Conservation (phyloP, 2,888 invertebrate genomes). For the Nomada fucata region DNA sequence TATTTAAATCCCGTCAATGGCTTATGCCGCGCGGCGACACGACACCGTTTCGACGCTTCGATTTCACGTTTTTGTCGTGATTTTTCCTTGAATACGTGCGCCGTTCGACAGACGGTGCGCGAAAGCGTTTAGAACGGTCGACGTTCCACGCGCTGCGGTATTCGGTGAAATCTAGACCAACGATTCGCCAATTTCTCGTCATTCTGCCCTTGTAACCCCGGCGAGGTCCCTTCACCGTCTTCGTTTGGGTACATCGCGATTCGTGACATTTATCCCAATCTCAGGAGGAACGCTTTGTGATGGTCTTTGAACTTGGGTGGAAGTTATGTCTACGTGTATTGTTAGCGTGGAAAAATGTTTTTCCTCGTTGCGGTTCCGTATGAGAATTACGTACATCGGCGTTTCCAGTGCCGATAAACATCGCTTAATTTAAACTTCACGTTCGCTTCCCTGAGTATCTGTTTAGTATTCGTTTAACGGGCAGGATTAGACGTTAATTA, state of each 20-base stretch:
- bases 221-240: conserved; percentile 18
- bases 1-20: conserved; percentile 20
- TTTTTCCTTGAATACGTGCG: not conserved
- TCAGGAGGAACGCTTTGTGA: too few relatives aligned
- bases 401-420: conserved; percentile 32
- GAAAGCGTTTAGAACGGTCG: not conserved
- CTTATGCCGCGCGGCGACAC: not conserved
- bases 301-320: conserved; percentile 8
- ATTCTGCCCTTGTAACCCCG: conserved; percentile 33
- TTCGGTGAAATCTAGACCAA: conserved; percentile 29
- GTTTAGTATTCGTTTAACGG: conserved; percentile 39
- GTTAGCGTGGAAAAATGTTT: not conserved
- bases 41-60: not conserved
- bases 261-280: not conserved
- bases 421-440: conserved; percentile 53
- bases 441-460: conserved; percentile 36
- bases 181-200: conserved; percentile 22
- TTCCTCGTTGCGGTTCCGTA: not conserved
- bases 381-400: conserved; percentile 2
- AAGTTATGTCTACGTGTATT: not conserved
- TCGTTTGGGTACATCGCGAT: not conserved
- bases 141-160: not conserved
- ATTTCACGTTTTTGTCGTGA: not conserved
- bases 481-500: conserved; percentile 48
- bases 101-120: not conserved